These are phyloP conservation scores for Apoda limacodes DNA, from an alignment of 2,888 invertebrate genomes.

Conservation along the genomic window DNA sequence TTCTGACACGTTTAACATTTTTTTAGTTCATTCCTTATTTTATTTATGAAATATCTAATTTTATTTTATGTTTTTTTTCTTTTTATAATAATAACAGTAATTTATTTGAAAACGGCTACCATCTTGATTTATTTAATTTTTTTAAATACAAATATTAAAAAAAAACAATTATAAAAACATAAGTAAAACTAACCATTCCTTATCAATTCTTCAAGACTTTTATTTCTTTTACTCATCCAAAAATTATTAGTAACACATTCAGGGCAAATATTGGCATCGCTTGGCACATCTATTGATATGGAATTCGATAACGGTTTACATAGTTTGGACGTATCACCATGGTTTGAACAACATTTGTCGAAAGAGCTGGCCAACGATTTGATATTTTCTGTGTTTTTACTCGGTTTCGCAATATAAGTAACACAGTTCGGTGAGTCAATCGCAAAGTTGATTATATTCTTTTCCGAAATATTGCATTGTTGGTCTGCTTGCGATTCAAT, in stretches of 20 bases:
- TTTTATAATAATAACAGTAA: too few species aligned
- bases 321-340: conserved; percentile 3
- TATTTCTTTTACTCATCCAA: conserved; percentile 27
- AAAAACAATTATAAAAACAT: not conserved
- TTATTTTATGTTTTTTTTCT: too few species aligned
- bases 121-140: not conserved
- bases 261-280: conserved; percentile 26
- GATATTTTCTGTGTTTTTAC: too few species aligned
- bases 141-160: too few species aligned
- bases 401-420: not conserved
- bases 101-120: too few species aligned
- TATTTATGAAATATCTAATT: too few species aligned
- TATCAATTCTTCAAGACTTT: conserved; percentile 21
- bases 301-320: not conserved
- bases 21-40: too few species aligned
- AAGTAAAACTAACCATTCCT: conserved; percentile 29
- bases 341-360: conserved; percentile 4
- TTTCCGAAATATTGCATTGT: conserved; percentile 5
- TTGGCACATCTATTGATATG: not conserved
- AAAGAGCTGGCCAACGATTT: conserved; percentile 4
- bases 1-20: too few species aligned
- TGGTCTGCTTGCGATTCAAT: too few species aligned
- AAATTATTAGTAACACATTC: conserved; percentile 34
- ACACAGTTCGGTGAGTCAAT: too few species aligned
- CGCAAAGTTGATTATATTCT: too few species aligned